A percentile compares a stretch with the other conserved stretches of the same genome.
Conservation (phyloP, 1,140 invertebrate genomes). For the Aphelenchoides besseyi region DNA sequence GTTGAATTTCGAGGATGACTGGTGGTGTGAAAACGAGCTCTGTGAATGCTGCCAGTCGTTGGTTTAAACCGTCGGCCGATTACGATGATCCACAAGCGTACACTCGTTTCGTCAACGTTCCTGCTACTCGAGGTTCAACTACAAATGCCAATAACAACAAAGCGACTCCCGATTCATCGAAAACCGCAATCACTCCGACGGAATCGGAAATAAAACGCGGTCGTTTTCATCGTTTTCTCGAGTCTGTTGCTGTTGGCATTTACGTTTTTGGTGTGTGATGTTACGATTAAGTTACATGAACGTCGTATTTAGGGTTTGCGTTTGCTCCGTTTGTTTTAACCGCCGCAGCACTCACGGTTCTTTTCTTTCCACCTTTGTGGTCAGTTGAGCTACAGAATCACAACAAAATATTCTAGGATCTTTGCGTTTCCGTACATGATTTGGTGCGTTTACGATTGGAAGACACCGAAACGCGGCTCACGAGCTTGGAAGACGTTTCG, state of each 20-base stretch:
- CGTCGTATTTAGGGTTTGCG: not conserved
- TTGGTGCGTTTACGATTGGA: conserved; percentile 2
- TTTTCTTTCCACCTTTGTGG: conserved; percentile 16
- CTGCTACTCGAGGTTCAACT: too few relatives aligned
- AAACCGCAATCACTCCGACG: too few relatives aligned
- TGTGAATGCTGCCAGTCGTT: not conserved
- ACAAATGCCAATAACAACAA: too few relatives aligned
- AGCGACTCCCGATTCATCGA: too few relatives aligned
- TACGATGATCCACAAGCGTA: not conserved
- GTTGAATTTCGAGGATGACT: not conserved
- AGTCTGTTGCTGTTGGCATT: conserved; percentile 9
- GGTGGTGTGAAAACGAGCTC: not conserved
- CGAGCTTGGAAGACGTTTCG: not conserved
- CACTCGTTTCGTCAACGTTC: not conserved
- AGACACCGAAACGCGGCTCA: not conserved
- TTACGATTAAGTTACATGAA: not conserved
- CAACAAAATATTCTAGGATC: too few relatives aligned
- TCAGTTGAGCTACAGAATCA: too few relatives aligned
- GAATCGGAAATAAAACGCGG: not conserved
- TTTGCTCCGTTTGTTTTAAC: conserved; percentile 10
- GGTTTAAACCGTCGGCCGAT: conserved; percentile 6
- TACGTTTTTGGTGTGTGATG: conserved; percentile 1
- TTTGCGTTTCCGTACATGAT: conserved; percentile 14
- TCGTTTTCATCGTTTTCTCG: not conserved
- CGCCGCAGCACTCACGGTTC: not conserved